A percentile compares a stretch with the other conserved stretches of the same genome.
These are phyloP conservation scores for Rhabdornis inornatus DNA, from an alignment of 2,113 vertebrate genomes.

Conservation along the genomic window DNA sequence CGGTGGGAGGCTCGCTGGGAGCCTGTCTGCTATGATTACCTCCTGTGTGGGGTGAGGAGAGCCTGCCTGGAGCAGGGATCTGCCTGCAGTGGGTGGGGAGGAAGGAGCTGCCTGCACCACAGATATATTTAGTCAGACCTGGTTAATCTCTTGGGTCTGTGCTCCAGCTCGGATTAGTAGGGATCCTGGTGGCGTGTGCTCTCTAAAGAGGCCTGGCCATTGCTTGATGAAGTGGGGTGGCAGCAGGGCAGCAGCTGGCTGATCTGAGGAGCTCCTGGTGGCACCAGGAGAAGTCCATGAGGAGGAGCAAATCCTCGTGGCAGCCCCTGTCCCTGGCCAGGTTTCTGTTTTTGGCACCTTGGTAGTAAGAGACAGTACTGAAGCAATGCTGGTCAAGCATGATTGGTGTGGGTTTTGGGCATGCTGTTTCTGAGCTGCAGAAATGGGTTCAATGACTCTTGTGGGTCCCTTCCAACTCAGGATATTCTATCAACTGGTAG, in stretches of 20 bases:
- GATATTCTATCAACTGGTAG: background rate
- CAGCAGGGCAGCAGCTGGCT: background rate
- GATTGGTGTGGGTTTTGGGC: background rate
- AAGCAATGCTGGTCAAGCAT: accelerated
- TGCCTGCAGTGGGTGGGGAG: background rate
- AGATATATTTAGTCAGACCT: background rate
- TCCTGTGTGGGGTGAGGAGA: accelerated
- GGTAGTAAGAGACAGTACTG: too few relatives aligned
- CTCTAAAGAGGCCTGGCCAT: background rate
- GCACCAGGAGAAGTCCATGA: accelerated
- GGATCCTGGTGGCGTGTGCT: background rate
- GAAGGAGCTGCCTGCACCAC: background rate
- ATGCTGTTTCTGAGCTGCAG: background rate
- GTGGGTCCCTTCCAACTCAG: background rate
- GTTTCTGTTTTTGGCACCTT: background rate
- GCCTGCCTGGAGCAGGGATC: background rate
- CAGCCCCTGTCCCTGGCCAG: background rate
- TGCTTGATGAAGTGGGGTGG: background rate
- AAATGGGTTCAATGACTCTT: background rate
- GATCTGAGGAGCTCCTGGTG: background rate
- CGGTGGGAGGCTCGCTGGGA: background rate
- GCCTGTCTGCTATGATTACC: background rate
- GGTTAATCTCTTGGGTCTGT: background rate
- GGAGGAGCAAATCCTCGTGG: accelerated
- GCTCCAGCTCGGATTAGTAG: background rate